Conservation (phyloP, 1,140 invertebrate species). For the Lycorma delicatula region DNA sequence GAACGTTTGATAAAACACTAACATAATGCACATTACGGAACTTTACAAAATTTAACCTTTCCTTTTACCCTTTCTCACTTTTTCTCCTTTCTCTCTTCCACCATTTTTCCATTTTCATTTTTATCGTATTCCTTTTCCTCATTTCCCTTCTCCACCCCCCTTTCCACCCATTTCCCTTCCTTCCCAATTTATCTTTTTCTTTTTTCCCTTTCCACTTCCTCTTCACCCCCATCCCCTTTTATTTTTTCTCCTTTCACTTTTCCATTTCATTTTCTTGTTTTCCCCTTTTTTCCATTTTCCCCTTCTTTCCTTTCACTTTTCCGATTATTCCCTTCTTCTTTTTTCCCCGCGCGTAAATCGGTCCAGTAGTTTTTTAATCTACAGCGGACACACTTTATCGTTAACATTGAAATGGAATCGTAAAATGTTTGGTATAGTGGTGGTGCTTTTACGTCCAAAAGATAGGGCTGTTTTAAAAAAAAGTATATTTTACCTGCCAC, state of each 20-base stretch:
- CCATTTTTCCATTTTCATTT: background rate
- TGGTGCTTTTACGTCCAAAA: too few relatives aligned
- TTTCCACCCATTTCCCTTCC: background rate
- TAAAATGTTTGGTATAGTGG: too few relatives aligned
- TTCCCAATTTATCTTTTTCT: background rate
- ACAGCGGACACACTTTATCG: too few relatives aligned
- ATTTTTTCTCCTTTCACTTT: background rate
- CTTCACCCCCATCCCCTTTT: background rate
- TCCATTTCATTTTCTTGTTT: too few relatives aligned
- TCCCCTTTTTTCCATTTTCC: background rate
- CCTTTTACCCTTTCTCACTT: background rate
- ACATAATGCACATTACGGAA: too few relatives aligned
- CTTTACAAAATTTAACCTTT: too few relatives aligned
- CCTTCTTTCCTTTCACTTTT: background rate
- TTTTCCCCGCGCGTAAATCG: too few relatives aligned
- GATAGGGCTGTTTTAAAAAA: too few relatives aligned
- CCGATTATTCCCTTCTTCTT: background rate
- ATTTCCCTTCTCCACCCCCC: background rate
- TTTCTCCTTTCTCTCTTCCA: background rate
- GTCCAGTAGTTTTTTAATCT: too few relatives aligned
- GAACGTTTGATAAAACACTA: too few relatives aligned
- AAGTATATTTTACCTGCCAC: too few relatives aligned
- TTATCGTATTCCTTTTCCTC: background rate
- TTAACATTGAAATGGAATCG: too few relatives aligned
- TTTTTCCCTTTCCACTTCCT: background rate